Evolutionary conservation across 2,797 vertebrate genomes (phyloP), one percentile per base, ranked within the genome.

Genomic region (Gymnoscopelus microlampas): DNA sequence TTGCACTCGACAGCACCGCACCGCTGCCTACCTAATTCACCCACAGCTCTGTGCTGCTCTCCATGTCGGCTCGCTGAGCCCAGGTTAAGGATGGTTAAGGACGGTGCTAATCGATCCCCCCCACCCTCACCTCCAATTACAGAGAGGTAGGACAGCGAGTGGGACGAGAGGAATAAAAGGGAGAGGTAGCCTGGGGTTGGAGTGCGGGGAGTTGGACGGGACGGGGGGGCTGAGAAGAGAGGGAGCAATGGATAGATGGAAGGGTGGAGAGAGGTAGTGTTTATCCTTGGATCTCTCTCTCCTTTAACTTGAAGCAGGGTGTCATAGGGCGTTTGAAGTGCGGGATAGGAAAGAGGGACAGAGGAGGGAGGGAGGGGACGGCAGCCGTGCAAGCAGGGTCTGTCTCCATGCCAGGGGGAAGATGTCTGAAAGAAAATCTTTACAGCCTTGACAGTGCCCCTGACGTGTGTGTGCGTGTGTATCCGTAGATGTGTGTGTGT

Each of bases 401-500:
- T 91, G 87, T 90, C 85, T 89, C 80, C 73, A 81, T 87, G 89
- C 92, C 92, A 92, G 88, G 81, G 88, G 91, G 86, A 88, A 91
- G 86, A 85, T 79, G 83, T 91, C 87, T 93, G 89, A 93, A 91
- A 89, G 87, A 91, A 94, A 92, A 93, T 93, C 92, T 94, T 94
- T 94, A 90, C 88, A 88, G 84, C 79, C 71, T 88, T 90, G 90
- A 89, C 88, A 86, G 83, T 78, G 81, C 59, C 88, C 84, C 85
- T 76, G 86, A 87, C 71, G 70, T 74, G 81, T 71, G 63, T 81
- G 77, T 44, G 15, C 35, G 60, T 3, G 53, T 26, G 48, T 53
- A 19, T 44, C 13, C 5, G 50, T 19, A 32, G 9, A 29, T 70
- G 57, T 15, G 4, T 35, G 39, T 76, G 74, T 76, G 72, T 83